Evolutionary conservation across 2,888 invertebrate species (phyloP), one percentile per base, ranked within the genome.

Genomic region (Acanthoscelides obtectus): DNA sequence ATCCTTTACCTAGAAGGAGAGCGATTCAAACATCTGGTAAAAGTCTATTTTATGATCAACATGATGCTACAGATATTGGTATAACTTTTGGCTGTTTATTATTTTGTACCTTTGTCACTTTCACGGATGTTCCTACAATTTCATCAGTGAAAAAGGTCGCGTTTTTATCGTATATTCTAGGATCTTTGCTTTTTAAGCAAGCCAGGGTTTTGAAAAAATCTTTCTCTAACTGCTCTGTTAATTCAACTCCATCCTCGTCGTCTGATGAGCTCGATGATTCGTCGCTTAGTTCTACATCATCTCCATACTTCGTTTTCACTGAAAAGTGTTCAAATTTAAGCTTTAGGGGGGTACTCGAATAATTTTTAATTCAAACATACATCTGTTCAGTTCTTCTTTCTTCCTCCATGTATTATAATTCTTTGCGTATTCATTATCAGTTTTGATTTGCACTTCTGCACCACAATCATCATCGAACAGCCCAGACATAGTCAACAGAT

Each of bases 171-270:
- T 98, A 98, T 75, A 98, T 97, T 77, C 89, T 88, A 0, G 97
- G 95, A 86, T 98, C 95, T 82, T 94, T 95, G 67, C 90, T 93
- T 83, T 97, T 98, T 67, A 99, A 85, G 69, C 91, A 91, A 0
- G 96, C 89, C 0, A 98, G 86, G 0, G 97, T 94, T 85, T 93
- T 94, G 66, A 95, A 91, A 85, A 99, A 99, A 76, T 94, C 92
- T 77, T 93, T 91, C 81, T 98, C 97, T 68, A 92, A 86, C 76
- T 91, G 89, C 79, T 91, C 89, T 0, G 91, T 85, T 83, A 92
- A 77, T 84, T 89, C 88, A 77, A 85, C 84, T 69, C 87, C 88
- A 76, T 89, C 90, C 79, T 90, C 89, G 72, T 91, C 92, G 79
- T 92, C 91, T 45, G 91, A 91, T 76, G 90, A 89, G 68, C 85